Evolutionary conservation across 2,797 vertebrate genomes (phyloP).

Genomic region (Apodemus agrarius): DNA sequence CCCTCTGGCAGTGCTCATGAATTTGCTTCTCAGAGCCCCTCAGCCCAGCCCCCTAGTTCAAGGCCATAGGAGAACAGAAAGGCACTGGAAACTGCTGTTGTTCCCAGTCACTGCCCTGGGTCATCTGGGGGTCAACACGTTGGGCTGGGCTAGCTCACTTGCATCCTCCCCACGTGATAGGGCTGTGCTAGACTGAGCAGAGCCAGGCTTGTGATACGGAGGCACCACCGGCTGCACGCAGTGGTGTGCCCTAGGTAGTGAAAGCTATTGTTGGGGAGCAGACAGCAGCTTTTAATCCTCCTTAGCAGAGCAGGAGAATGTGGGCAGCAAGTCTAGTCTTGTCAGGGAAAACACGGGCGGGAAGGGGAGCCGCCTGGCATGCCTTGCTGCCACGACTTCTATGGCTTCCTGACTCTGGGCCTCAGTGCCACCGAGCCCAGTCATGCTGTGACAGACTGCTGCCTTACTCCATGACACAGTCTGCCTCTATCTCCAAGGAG

Average conservation of each 20-base stretch:
- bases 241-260: slow-evolving; percentile 74
- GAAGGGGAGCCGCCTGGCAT: slow-evolving; percentile 73
- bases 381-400: slow-evolving; percentile 68
- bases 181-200: slow-evolving; percentile 79
- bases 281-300: slow-evolving; percentile 78
- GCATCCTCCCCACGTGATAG: slow-evolving; percentile 36
- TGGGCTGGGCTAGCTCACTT: slow-evolving; percentile 66
- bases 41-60: neutral
- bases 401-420: slow-evolving; percentile 39
- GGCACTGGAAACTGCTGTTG: neutral
- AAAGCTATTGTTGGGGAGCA: slow-evolving; percentile 81
- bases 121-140: slow-evolving; percentile 58
- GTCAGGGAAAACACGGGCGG: slow-evolving; percentile 76
- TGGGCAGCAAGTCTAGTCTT: slow-evolving; percentile 84
- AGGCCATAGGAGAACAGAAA: neutral
- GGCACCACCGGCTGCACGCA: slow-evolving; percentile 76
- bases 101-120: neutral
- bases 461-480: too few relatives aligned
- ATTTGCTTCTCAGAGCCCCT: neutral
- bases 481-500: neutral
- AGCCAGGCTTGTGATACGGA: slow-evolving; percentile 78
- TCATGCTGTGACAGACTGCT: slow-evolving; percentile 27
- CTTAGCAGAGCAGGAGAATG: slow-evolving; percentile 80
- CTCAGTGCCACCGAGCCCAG: slow-evolving; percentile 63
- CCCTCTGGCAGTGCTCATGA: too few relatives aligned